These are phyloP conservation scores for Lichenostomus cassidix DNA, from an alignment of 2,113 vertebrate species.

Conservation along the genomic window DNA sequence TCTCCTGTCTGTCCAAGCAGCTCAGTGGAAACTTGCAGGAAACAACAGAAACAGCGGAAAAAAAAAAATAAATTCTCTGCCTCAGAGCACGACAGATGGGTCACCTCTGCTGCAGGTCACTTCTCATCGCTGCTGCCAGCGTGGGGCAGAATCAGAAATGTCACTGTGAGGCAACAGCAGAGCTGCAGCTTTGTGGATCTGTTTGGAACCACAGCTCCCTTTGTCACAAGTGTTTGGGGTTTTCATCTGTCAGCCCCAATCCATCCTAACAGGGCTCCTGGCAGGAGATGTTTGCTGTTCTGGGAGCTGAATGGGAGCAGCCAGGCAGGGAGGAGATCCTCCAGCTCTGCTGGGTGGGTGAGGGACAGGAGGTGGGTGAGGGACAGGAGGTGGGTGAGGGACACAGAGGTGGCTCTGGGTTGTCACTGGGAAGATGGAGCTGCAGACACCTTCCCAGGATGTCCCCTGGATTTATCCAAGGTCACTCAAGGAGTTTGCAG, in stretches of 20 bases:
- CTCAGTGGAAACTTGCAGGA: neutral
- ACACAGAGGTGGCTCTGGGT: neutral
- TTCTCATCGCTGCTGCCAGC: neutral
- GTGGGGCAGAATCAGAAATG: neutral
- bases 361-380: no score
- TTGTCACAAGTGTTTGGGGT: neutral
- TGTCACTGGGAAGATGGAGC: neutral
- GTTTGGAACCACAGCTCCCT: neutral
- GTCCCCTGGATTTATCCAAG: neutral
- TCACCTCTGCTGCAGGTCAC: neutral
- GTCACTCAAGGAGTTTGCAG: neutral
- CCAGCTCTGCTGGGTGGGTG: no score
- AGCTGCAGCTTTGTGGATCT: neutral
- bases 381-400: no score
- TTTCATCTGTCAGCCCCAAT: neutral
- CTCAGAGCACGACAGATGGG: neutral
- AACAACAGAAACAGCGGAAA: neutral
- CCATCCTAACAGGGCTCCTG: neutral
- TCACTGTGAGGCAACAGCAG: neutral
- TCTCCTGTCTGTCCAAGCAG: neutral
- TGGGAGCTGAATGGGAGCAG: neutral
- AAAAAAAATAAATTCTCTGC: neutral
- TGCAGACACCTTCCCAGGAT: neutral
- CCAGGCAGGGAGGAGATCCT: neutral
- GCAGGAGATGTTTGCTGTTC: neutral